Evolutionary conservation across 2,113 vertebrate genomes (phyloP).

Genomic region (Castor canadensis): DNA sequence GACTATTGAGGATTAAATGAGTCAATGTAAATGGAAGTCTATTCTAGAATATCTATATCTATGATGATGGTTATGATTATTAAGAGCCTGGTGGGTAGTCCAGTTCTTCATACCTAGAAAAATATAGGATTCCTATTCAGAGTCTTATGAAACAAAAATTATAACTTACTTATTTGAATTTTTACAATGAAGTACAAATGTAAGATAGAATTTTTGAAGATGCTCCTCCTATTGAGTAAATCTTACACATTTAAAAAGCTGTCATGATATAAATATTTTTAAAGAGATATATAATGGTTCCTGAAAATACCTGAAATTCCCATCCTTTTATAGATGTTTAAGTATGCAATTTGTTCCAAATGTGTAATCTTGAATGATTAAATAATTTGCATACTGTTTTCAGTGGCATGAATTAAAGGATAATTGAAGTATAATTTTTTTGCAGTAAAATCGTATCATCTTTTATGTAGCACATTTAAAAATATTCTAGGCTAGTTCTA

Average conservation of each 20-base stretch:
- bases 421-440: constrained; percentile 77
- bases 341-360: constrained; percentile 70
- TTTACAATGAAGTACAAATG: constrained; percentile 50
- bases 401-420: constrained; percentile 72
- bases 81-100: constrained; percentile 31
- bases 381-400: constrained; percentile 77
- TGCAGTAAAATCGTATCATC: constrained; percentile 69
- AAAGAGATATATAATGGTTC: constrained; percentile 48
- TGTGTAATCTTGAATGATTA: constrained; percentile 73
- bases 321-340: constrained; percentile 65
- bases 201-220: constrained; percentile 56
- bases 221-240: constrained; percentile 37
- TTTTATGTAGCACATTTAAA: constrained; percentile 72
- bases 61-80: constrained; percentile 35
- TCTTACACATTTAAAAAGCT: constrained; percentile 59
- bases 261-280: constrained; percentile 64
- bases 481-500: constrained; percentile 68
- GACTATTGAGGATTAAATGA: constrained; percentile 50
- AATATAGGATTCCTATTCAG: constrained; percentile 29
- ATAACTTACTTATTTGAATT: constrained; percentile 58
- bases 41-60: background rate
- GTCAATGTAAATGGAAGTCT: constrained; percentile 44
- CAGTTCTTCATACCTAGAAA: constrained; percentile 40
- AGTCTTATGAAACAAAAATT: constrained; percentile 41
- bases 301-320: constrained; percentile 64